These are phyloP conservation scores for Ormyrus pomaceus DNA, from an alignment of 2,888 invertebrate genomes.

Conservation along the genomic window DNA sequence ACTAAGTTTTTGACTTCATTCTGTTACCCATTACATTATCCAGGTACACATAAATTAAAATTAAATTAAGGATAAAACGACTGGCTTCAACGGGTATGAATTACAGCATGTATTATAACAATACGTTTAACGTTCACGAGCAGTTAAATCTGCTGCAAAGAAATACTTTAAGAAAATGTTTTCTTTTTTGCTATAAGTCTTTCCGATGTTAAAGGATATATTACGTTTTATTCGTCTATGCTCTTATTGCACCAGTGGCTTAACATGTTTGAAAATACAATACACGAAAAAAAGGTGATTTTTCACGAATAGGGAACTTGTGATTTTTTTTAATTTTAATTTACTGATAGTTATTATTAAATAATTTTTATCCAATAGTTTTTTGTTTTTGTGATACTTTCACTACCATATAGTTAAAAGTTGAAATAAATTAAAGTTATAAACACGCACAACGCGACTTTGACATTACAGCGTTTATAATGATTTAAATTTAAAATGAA, in stretches of 20 bases:
- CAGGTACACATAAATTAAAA: constrained; percentile 50
- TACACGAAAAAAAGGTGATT: constrained; percentile 31
- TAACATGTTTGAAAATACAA: constrained; percentile 44
- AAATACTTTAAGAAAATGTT: constrained; percentile 46
- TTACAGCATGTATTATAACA: constrained; percentile 48
- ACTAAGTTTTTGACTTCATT: constrained; percentile 23
- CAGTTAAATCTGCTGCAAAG: constrained; percentile 39
- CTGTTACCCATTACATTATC: constrained; percentile 40
- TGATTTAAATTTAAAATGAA: no score
- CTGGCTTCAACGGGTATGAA: constrained; percentile 47
- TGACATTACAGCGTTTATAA: no score
- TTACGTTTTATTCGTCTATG: constrained; percentile 45
- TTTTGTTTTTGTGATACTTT: constrained; percentile 45
- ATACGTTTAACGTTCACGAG: constrained; percentile 42
- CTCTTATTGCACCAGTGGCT: constrained; percentile 49
- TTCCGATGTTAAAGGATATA: constrained; percentile 19
- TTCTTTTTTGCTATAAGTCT: constrained; percentile 36
- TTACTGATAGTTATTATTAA: constrained; percentile 32
- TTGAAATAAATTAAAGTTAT: constrained; percentile 6
- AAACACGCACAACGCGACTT: neutral
- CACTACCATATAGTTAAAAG: constrained; percentile 8
- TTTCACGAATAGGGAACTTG: constrained; percentile 28
- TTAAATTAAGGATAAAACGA: constrained; percentile 45
- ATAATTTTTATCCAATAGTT: constrained; percentile 38
- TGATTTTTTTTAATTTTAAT: constrained; percentile 23